Base-by-base conservation (phyloP, 2,888 invertebrate species). In the Physocephala rufipes region DNA sequence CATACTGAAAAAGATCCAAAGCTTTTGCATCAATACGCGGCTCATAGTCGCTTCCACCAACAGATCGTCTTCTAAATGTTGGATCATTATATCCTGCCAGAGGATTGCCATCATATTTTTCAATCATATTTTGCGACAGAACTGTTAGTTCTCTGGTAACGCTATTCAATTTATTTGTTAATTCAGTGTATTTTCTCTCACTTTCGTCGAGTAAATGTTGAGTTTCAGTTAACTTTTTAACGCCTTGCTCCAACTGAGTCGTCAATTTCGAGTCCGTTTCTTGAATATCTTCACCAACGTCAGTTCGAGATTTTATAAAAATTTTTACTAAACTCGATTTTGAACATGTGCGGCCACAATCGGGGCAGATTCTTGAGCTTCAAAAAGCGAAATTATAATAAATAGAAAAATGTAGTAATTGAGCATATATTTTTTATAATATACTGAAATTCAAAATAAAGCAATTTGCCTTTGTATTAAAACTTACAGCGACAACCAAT, bases 401-500 rank as follows among this genome's bases (percentile, higher is more conserved):
- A 16, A 16, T 49, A 5, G n/a, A 49, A 49, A 49, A 2, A n/a
- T 4, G 36, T 7, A 36, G 36, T 7, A 36, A 36, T 36, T 36
- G n/a, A n/a, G n/a, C n/a, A 36, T 36, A 36, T 7, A 4, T 4
- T 36, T 9, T 36, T 36, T 9, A 4, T 36, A 36, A 36, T 9
- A 36, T 36, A 7, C 36, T 4, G 9, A 36, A 9, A 36, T 9
- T 7, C 5, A 36, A 36, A 36, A 36, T 9, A 36, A 4, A 9
- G 36, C 36, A 36, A 36, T 36, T 36, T 9, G 36, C 36, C 36
- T 49, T 19, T 49, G 16, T 19, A 2, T 7, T 3, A 7, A 24
- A 58, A 58, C 26, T 62, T 45, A 62, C 62, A 24, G 62, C 2
- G 5, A 9, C 43, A 62, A 45, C 62, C 62, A 62, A n/a, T 45